A percentile compares a stretch with the other conserved stretches of the same genome.
Evolutionary conservation across 2,888 invertebrate genomes (phyloP).

Genomic region (Epinotia brunnichana): DNA sequence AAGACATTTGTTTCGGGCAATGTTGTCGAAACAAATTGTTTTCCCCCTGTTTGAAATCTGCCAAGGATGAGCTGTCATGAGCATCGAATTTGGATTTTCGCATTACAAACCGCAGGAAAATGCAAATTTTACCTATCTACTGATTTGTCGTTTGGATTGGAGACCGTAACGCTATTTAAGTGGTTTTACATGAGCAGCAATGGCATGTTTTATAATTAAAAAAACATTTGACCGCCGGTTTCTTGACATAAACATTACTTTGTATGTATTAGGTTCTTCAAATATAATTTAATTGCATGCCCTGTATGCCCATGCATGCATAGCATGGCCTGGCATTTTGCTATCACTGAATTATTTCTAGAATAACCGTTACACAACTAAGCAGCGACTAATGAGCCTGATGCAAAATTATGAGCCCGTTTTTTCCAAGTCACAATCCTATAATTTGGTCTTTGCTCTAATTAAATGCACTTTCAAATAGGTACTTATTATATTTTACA

Average conservation of each 20-base stretch:
- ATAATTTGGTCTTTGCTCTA: constrained; percentile 62
- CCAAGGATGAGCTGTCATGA: constrained; percentile 36
- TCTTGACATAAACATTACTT: not conserved
- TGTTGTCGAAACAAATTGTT: constrained; percentile 22
- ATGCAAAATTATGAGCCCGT: constrained; percentile 78
- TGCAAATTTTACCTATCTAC: not conserved
- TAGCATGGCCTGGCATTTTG: constrained; percentile 30
- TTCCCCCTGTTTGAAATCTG: constrained; percentile 31
- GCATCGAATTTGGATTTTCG: constrained; percentile 28
- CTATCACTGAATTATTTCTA: constrained; percentile 49
- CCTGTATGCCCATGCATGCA: too few relatives aligned
- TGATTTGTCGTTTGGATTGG: not conserved
- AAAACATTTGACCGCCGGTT: not conserved
- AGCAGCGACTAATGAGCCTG: constrained; percentile 62
- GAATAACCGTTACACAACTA: constrained; percentile 52
- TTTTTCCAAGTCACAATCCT: constrained; percentile 75
- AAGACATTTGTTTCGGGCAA: constrained; percentile 7
- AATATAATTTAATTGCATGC: not conserved
- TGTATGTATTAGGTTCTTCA: not conserved
- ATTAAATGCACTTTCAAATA: constrained; percentile 49
- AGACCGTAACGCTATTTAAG: not conserved
- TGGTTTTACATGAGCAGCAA: not conserved
- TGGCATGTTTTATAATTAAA: not conserved
- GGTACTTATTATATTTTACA: not conserved
- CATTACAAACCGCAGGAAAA: constrained; percentile 1